A percentile compares a stretch with the other conserved stretches of the same genome.
phyloP scores from a whole-genome alignment of 2,888 invertebrate genomes.

The Eristalis pertinax region DNA sequence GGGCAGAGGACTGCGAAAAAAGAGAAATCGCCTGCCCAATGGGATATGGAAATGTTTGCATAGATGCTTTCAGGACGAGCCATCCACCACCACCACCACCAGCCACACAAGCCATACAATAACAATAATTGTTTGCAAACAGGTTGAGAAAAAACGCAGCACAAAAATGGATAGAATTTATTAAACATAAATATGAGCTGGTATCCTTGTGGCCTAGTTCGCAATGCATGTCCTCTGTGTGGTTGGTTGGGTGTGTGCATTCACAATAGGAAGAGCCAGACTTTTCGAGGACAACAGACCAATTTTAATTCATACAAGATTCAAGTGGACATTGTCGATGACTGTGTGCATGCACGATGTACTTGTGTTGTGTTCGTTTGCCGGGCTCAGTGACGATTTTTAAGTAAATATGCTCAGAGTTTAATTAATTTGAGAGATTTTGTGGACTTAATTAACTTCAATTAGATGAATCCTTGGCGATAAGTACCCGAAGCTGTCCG shows the following conservation, averaged over 20 bases:
- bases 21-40: conserved; percentile 13
- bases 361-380: background rate
- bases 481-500: background rate
- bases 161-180: conserved; percentile 54
- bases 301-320: conserved; percentile 14
- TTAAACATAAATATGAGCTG: conserved; percentile 59
- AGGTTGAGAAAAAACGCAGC: conserved; percentile 35
- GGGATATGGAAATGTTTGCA: background rate
- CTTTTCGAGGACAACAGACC: conserved; percentile 3
- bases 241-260: background rate
- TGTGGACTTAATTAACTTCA: conserved; percentile 39
- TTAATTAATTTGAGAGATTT: background rate
- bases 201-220: conserved; percentile 50
- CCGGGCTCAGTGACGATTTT: background rate
- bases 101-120: conserved; percentile 42
- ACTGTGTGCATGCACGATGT: background rate
- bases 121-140: conserved; percentile 71
- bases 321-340: background rate
- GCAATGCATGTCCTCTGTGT: conserved; percentile 8
- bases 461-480: conserved; percentile 2
- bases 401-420: conserved; percentile 34
- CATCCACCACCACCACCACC: conserved; percentile 14
- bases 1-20: background rate
- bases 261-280: background rate
- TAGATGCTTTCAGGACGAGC: background rate